Base-by-base conservation (phyloP, 2,797 vertebrate species). In the Aldrovandia affinis region DNA sequence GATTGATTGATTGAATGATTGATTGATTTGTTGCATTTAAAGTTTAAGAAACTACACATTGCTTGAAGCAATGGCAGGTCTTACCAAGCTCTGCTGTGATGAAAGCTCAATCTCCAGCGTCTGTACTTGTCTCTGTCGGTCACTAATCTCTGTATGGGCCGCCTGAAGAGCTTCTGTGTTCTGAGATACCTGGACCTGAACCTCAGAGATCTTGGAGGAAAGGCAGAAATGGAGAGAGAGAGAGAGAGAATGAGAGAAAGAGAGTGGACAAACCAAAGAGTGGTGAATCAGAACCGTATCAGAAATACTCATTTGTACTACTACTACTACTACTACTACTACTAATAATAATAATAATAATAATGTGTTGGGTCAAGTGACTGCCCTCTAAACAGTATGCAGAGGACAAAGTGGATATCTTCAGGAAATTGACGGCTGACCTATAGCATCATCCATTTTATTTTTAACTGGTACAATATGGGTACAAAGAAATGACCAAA, bases 81-180 rank as follows among this genome's bases (percentile, higher is more conserved):
- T 87, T 61, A 96, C 95, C 91, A 91, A 85, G 42, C 93, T 94
- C 84, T 84, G 91, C 81, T 94, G 85, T 0, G 96, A 96, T 0
- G 96, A 94, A 10, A 97, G 93, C 81, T 98, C 97, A 18, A 98
- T 97, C 90, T 98, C 97, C 85, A 98, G 89, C 2, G 96, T 95
- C 91, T 98, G 97, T 82, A 95, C 78, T 8, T 96, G 96, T 86
- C 96, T 95, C 42, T 86, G 86, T 78, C 96, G 91, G 68, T 98
- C 97, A 0, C 91, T 91, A n/a, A 89, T 89, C 39, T 96, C 95
- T 84, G 44, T 81, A 36, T 95, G 96, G 3, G 96, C 96, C 0
- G 92, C 91, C 82, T 96, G 95, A 20, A 97, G 90, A 50, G 96
- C 97, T 70, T 97, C 95, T 42, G 94, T 96, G 90, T 97, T 97